These are phyloP conservation scores for Dermatemys mawii DNA, from an alignment of 2,113 vertebrate genomes.

Conservation along the genomic window DNA sequence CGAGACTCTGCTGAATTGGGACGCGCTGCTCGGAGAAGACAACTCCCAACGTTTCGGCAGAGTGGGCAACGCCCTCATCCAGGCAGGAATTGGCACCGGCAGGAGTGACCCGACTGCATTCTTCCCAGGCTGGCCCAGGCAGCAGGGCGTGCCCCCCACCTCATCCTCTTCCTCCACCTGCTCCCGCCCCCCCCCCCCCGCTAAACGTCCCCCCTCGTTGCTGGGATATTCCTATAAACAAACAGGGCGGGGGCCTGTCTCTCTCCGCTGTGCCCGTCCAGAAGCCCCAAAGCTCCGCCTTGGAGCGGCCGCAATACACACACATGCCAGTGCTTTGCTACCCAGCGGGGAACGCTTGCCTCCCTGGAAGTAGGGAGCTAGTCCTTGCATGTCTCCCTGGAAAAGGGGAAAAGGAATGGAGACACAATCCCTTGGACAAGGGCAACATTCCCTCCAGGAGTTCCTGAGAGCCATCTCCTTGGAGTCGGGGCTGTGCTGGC, in stretches of 20 bases:
- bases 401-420: background rate
- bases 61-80: background rate
- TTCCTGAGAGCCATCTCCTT: background rate
- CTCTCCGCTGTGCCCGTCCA: background rate
- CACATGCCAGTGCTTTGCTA: background rate
- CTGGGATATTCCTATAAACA: background rate
- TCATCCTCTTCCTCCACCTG: background rate
- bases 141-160: background rate
- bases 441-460: background rate
- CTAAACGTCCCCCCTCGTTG: background rate
- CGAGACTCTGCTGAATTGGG: background rate
- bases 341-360: no score
- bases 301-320: no score
- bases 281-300: background rate
- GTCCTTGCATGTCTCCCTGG: background rate
- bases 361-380: background rate
- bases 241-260: background rate
- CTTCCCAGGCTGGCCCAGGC: accelerated
- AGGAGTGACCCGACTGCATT: background rate
- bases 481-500: background rate
- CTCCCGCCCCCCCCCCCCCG: background rate
- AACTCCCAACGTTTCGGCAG: background rate
- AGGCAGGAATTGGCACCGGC: background rate
- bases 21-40: background rate
- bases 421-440: background rate